Conservation (phyloP, 2,888 invertebrate genomes). For the Biston stratarius region DNA sequence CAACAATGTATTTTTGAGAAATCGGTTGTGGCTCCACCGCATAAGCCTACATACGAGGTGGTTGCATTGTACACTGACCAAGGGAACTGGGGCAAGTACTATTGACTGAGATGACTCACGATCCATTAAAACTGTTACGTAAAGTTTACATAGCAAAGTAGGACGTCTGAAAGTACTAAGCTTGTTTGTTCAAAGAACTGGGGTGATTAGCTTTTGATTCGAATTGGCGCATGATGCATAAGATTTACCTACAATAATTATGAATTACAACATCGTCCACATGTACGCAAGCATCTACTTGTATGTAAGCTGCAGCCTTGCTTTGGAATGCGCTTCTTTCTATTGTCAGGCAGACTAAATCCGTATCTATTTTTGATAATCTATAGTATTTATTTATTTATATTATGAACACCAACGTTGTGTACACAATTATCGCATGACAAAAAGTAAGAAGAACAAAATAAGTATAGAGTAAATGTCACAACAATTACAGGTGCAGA, state of each 20-base stretch:
- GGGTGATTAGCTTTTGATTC: conserved; percentile 16
- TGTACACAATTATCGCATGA: no score
- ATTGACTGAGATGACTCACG: conserved; percentile 56
- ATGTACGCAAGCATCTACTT: no score
- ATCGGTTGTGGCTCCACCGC: background rate
- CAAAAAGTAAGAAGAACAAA: no score
- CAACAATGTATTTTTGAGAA: background rate
- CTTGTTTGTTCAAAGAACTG: conserved; percentile 21
- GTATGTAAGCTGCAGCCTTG: background rate
- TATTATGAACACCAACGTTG: no score
- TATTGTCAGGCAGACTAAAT: no score
- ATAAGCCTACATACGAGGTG: background rate
- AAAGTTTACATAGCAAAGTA: conserved; percentile 52
- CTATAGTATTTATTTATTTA: no score
- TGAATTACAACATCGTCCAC: background rate
- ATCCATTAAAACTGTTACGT: conserved; percentile 55
- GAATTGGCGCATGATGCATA: conserved; percentile 8
- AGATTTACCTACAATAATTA: conserved; percentile 1
- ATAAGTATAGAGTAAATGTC: no score
- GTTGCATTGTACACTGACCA: conserved; percentile 45
- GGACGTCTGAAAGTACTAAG: conserved; percentile 26
- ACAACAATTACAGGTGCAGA: no score
- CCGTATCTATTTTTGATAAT: no score
- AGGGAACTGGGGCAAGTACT: conserved; percentile 61
- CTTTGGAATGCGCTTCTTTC: background rate